Conservation (phyloP, 2,797 vertebrate genomes). For the Lepus townsendii region DNA sequence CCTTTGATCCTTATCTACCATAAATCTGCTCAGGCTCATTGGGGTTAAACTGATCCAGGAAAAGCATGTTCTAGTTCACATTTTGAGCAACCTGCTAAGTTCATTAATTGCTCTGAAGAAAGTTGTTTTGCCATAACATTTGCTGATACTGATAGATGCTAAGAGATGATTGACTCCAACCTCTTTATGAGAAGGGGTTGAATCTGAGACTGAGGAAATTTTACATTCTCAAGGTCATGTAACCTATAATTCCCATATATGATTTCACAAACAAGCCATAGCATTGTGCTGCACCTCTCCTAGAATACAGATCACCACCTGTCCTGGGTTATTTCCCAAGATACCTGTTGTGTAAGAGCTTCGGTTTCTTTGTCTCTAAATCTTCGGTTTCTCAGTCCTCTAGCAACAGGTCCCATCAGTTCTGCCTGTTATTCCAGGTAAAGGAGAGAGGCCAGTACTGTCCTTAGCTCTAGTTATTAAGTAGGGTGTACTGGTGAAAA, state of each 20-base stretch:
- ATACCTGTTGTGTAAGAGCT: not conserved
- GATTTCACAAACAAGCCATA: slow-evolving; percentile 20
- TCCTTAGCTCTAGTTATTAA: too few species aligned
- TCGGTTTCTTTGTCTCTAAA: not conserved
- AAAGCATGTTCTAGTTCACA: not conserved
- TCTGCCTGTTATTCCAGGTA: not conserved
- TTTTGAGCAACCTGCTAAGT: not conserved
- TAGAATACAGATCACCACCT: not conserved
- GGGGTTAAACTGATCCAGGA: not conserved
- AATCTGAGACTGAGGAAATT: not conserved
- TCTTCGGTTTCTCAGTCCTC: not conserved
- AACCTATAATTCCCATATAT: not conserved
- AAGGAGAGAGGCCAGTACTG: not conserved
- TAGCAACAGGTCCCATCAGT: not conserved
- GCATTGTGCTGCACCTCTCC: not conserved
- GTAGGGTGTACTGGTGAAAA: slow-evolving; percentile 55
- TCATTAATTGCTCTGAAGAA: slow-evolving; percentile 5
- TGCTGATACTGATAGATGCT: not conserved
- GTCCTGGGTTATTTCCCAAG: not conserved
- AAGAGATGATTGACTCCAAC: not conserved
- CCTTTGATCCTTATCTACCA: not conserved
- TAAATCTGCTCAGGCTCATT: not conserved
- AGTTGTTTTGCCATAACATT: not conserved
- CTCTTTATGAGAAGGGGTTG: not conserved
- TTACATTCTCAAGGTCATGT: not conserved